Conservation (phyloP, 2,888 invertebrate species). For the Trichogramma evanescens region DNA sequence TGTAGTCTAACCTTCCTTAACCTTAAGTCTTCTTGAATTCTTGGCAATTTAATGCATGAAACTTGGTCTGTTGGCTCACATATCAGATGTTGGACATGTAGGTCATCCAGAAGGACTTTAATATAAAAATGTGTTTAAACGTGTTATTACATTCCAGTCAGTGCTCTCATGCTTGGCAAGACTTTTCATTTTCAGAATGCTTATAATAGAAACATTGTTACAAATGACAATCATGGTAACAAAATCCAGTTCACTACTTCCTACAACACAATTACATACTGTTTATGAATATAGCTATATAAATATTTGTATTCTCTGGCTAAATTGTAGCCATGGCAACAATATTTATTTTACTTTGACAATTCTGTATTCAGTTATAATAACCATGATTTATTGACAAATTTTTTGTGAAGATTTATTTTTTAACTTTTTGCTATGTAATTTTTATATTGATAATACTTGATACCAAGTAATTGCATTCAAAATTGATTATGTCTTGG, state of each 20-base stretch:
- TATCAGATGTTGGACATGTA: slow-evolving; percentile 33
- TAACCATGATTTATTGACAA: not conserved
- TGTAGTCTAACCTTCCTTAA: slow-evolving; percentile 19
- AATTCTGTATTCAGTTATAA: no score
- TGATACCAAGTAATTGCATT: slow-evolving; percentile 3
- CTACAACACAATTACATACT: not conserved
- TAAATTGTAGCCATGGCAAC: slow-evolving; percentile 14
- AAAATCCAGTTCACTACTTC: not conserved
- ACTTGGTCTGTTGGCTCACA: slow-evolving; percentile 30
- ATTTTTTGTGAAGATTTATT: slow-evolving; percentile 13
- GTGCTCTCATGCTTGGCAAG: slow-evolving; percentile 10
- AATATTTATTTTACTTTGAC: not conserved
- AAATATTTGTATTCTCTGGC: not conserved
- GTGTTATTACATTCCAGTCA: slow-evolving; percentile 15
- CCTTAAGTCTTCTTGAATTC: slow-evolving; percentile 20
- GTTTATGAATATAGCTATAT: not conserved
- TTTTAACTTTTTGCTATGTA: not conserved
- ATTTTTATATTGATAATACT: no score
- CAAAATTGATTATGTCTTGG: slow-evolving; percentile 31
- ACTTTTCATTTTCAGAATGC: slow-evolving; percentile 14
- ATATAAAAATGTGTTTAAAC: slow-evolving; percentile 5
- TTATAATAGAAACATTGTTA: slow-evolving; percentile 10
- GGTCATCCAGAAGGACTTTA: slow-evolving; percentile 27
- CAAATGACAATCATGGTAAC: slow-evolving; percentile 11
- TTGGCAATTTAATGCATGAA: slow-evolving; percentile 34